Evolutionary conservation across 1,140 invertebrate species (phyloP).

Genomic region (Diabrotica undecimpunctata): DNA sequence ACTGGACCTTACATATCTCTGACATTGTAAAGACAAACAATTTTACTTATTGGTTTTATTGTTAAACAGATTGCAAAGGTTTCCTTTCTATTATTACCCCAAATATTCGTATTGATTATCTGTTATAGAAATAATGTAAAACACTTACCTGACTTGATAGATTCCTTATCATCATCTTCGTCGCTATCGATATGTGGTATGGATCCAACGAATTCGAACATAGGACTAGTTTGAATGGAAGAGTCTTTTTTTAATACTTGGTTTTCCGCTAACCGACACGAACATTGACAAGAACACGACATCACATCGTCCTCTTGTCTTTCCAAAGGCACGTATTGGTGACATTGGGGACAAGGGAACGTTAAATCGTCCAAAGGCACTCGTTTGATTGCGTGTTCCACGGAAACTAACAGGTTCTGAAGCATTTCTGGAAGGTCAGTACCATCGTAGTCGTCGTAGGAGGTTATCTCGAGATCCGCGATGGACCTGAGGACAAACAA

Average conservation of each 20-base stretch:
- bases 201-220: constrained; percentile 64
- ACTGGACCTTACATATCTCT: too few species aligned
- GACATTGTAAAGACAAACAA: too few species aligned
- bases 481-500: constrained; percentile 21
- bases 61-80: too few species aligned
- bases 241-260: constrained; percentile 41
- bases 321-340: constrained; percentile 49
- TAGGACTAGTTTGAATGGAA: constrained; percentile 51
- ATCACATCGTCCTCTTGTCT: constrained; percentile 32
- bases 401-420: constrained; percentile 60
- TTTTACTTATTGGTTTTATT: too few species aligned
- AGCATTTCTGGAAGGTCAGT: constrained; percentile 59
- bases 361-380: constrained; percentile 62
- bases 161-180: constrained; percentile 59
- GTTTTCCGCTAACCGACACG: constrained; percentile 33
- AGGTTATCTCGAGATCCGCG: constrained; percentile 39
- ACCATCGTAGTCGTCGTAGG: constrained; percentile 43
- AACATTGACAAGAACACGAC: constrained; percentile 45
- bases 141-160: constrained; percentile 44
- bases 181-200: constrained; percentile 70
- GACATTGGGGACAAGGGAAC: constrained; percentile 57
- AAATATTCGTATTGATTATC: too few species aligned
- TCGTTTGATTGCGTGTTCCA: constrained; percentile 64
- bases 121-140: not conserved
- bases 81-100: too few species aligned